A percentile compares a stretch with the other conserved stretches of the same genome.
Conservation (phyloP, 2,113 vertebrate genomes). For the Colaptes auratus region DNA sequence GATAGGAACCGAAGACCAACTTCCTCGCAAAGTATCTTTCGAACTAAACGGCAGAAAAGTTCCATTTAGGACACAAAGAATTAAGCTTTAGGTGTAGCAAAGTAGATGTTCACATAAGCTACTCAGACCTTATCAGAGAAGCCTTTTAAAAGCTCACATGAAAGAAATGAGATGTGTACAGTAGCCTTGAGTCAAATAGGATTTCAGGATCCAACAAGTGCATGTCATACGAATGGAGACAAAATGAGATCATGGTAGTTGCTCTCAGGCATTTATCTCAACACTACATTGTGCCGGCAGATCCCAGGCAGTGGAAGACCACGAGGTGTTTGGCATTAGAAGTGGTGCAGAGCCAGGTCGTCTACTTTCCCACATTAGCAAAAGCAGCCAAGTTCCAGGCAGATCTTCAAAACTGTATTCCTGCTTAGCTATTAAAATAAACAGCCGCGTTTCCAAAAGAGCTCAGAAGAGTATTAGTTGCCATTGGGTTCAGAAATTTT, state of each 20-base stretch:
- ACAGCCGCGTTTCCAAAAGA: neutral
- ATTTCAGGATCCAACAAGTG: constrained; percentile 31
- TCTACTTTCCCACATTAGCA: neutral
- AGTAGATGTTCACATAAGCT: neutral
- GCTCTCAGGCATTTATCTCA: constrained; percentile 47
- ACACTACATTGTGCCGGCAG: neutral
- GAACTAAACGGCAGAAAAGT: neutral
- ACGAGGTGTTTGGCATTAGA: neutral
- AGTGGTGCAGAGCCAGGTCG: neutral
- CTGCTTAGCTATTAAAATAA: neutral
- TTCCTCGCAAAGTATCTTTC: neutral
- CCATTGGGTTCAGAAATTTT: neutral
- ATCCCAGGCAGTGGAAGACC: constrained; percentile 1
- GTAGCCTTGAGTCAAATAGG: constrained; percentile 10
- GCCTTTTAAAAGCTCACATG: neutral
- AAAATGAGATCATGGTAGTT: constrained; percentile 46
- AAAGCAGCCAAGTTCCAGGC: neutral
- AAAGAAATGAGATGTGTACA: constrained; percentile 17
- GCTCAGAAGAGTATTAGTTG: neutral
- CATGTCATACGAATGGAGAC: neutral
- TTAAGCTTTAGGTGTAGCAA: neutral
- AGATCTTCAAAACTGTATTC: neutral
- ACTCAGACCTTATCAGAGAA: constrained; percentile 46
- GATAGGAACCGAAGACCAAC: constrained; percentile 9
- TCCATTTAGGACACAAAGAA: constrained; percentile 35